phyloP scores from a whole-genome alignment of 2,888 invertebrate species.

The Acheta domesticus region DNA sequence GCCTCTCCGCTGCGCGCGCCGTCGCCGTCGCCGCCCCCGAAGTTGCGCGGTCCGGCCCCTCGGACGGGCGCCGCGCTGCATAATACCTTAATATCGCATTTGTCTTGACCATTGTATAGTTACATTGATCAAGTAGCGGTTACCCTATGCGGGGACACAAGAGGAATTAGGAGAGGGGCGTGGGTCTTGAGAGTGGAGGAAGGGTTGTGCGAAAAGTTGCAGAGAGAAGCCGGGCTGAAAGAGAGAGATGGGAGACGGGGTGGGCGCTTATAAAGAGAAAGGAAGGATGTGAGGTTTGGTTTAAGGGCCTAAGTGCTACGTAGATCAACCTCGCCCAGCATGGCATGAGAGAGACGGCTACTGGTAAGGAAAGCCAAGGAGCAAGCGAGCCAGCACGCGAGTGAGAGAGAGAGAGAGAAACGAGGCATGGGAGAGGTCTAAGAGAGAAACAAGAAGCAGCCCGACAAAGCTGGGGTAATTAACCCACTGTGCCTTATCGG shows the following conservation, averaged over 20 bases:
- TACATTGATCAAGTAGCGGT: neutral
- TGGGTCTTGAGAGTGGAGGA: neutral
- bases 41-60: neutral
- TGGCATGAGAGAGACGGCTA: neutral
- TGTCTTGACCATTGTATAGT: constrained; percentile 9
- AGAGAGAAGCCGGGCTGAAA: neutral
- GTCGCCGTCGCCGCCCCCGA: neutral
- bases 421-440: neutral
- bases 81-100: constrained; percentile 1
- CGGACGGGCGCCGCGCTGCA: neutral
- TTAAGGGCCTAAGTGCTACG: neutral
- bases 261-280: neutral
- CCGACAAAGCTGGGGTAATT: constrained; percentile 9
- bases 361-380: neutral
- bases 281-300: neutral
- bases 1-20: neutral
- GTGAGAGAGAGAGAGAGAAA: neutral
- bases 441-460: neutral
- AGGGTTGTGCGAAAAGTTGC: no score
- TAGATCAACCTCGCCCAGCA: neutral
- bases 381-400: neutral
- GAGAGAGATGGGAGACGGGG: neutral
- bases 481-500: constrained; percentile 10
- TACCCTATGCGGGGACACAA: neutral
- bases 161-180: neutral